phyloP scores from a whole-genome alignment of 2,113 vertebrate species.

The Hippolais icterina region DNA sequence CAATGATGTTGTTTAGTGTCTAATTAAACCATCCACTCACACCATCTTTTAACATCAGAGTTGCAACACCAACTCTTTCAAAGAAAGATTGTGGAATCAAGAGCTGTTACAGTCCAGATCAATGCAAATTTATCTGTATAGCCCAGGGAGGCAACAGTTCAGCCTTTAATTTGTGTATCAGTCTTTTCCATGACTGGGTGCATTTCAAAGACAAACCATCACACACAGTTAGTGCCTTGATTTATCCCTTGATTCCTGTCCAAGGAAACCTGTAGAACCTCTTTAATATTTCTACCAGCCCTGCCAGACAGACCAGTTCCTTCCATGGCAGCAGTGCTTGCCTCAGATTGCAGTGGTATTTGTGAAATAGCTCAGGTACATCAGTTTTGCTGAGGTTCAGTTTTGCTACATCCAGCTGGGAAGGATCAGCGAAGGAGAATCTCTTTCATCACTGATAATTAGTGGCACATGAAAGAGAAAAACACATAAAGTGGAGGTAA shows the following conservation, averaged over 20 bases:
- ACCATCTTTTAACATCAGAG: background rate
- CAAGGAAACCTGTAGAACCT: background rate
- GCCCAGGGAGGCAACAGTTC: background rate
- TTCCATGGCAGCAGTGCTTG: background rate
- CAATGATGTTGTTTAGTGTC: background rate
- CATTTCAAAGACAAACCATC: background rate
- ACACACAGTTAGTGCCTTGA: background rate
- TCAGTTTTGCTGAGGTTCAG: background rate
- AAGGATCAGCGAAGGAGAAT: background rate
- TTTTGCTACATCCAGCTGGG: background rate
- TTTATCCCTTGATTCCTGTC: background rate
- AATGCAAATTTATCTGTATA: background rate
- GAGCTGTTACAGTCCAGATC: background rate
- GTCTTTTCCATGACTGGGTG: background rate
- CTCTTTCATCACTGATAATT: background rate
- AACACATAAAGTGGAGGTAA: background rate
- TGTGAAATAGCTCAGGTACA: background rate
- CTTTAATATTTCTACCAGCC: background rate
- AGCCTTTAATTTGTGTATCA: background rate
- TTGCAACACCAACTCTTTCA: background rate
- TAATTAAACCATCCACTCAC: background rate
- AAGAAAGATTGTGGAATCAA: background rate
- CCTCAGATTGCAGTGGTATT: background rate
- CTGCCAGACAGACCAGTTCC: background rate
- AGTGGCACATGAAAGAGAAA: background rate